Evolutionary conservation across 2,888 invertebrate genomes (phyloP), one percentile per base, ranked within the genome.

Genomic region (Xestia rhomboidea): DNA sequence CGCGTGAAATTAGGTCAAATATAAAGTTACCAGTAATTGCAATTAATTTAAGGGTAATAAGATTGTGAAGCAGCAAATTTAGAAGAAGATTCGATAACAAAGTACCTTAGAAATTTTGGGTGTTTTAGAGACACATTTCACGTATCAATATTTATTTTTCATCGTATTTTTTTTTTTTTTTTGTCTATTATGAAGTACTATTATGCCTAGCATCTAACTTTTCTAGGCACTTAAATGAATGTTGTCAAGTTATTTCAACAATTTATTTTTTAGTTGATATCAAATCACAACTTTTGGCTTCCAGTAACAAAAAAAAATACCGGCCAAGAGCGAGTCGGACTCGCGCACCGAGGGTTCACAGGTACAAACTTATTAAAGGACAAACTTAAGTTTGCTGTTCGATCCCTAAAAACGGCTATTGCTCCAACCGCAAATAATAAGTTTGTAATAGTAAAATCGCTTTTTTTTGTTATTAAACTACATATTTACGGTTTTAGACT

Each of bases 1-100:
- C 57, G 63, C 54, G 15, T 13, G 41, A 54, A 72, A 73, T 68
- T 68, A 27, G 79, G 79, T 80, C 68, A 80, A 79, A 80, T 60
- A 64, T 68, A 27, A 80, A 80, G 79, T 77, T 77, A 77, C 67
- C 60, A 60, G 66, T 77, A 77, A 77, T 77, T 57, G 57, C 66
- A 66, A 77, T 76, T 77, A 77, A 66, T 76, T 76, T 76, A 8
- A 21, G 46, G 41, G 57, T 77, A 49, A 76, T 67, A 34, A 77
- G 21, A 76, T 77, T 77, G 34, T 38, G 15, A 62, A 41, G 57
- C 46, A 15, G 21, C 10, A 10, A n/a, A 57, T 41, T 38, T 38
- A 10, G 13, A 67, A 57, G 21, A 30, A 66, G 57, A 41, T 67
- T 30, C n/a, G 38, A 21, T 77, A 76, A 11, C 46, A 54, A 18